Evolutionary conservation across 1,140 invertebrate species (phyloP).

Genomic region (Pachyrhynchus sulphureomaculatus): DNA sequence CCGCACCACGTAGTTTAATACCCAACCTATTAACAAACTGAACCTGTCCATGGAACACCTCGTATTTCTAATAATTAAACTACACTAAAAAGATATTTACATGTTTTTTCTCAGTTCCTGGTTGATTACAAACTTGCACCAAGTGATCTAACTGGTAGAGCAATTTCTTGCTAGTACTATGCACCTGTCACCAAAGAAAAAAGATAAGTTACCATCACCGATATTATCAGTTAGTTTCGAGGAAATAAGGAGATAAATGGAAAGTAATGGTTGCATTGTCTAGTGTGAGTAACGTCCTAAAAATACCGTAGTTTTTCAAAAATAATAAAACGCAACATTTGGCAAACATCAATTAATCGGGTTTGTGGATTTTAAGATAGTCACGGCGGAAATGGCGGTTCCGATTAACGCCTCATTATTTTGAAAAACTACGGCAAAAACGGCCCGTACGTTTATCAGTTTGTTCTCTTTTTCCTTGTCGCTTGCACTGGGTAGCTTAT

Average conservation of each 20-base stretch:
- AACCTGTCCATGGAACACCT: no score
- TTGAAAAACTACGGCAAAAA: no score
- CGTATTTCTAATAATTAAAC: conserved; percentile 1
- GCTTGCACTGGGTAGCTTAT: conserved; percentile 56
- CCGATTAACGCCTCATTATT: no score
- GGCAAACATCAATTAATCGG: no score
- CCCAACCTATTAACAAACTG: no score
- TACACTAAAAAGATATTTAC: conserved; percentile 55
- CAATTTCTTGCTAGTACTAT: conserved; percentile 95
- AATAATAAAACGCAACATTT: no score
- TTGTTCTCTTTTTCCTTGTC: conserved; percentile 47
- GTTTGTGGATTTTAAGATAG: no score
- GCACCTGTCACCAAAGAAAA: conserved; percentile 69
- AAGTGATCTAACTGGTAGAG: conserved; percentile 93
- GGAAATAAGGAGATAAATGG: conserved; percentile 12
- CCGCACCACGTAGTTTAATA: no score
- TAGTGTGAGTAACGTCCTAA: no score
- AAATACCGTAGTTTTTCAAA: no score
- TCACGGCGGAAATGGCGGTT: no score
- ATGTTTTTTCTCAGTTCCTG: conserved; percentile 75
- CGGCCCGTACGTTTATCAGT: conserved; percentile 47
- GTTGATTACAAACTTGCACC: conserved; percentile 93
- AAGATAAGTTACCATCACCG: conserved; percentile 45
- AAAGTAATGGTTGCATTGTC: conserved; percentile 26
- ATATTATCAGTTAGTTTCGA: conserved; percentile 12